Evolutionary conservation across 1,140 invertebrate species (phyloP).

Genomic region (Trissolcus basalis): DNA sequence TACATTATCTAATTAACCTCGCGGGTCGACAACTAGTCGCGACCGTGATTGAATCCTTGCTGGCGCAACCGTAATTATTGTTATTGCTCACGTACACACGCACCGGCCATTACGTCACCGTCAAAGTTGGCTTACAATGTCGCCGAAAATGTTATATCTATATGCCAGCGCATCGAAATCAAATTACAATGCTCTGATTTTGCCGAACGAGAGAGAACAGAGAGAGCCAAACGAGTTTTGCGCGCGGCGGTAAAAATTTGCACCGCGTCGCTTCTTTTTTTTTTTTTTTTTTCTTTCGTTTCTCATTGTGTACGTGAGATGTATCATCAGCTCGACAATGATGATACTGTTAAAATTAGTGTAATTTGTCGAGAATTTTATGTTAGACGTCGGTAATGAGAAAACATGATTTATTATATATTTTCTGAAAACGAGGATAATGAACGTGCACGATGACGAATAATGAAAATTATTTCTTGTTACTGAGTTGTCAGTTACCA

Average conservation of each 20-base stretch:
- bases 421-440: too few relatives aligned
- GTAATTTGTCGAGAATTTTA: too few relatives aligned
- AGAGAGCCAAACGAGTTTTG: slow-evolving; percentile 19
- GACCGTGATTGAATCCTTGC: slow-evolving; percentile 67
- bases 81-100: slow-evolving; percentile 59
- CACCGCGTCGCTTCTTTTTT: not conserved
- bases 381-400: too few relatives aligned
- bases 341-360: too few relatives aligned
- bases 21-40: slow-evolving; percentile 65
- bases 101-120: slow-evolving; percentile 35
- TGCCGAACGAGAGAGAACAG: slow-evolving; percentile 1
- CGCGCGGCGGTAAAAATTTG: not conserved
- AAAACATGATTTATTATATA: too few relatives aligned
- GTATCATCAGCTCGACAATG: too few relatives aligned
- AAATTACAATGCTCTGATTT: slow-evolving; percentile 26
- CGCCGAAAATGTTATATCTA: slow-evolving; percentile 9
- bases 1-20: slow-evolving; percentile 75
- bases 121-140: slow-evolving; percentile 16
- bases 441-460: too few relatives aligned
- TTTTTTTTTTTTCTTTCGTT: not conserved
- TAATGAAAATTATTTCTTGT: too few relatives aligned
- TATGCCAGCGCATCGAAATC: slow-evolving; percentile 20
- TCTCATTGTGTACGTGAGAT: too few relatives aligned
- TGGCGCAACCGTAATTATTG: slow-evolving; percentile 70
- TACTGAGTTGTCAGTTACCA: too few relatives aligned